These are phyloP conservation scores for Epinephelus awoara DNA, from an alignment of 2,797 vertebrate genomes.

Conservation along the genomic window DNA sequence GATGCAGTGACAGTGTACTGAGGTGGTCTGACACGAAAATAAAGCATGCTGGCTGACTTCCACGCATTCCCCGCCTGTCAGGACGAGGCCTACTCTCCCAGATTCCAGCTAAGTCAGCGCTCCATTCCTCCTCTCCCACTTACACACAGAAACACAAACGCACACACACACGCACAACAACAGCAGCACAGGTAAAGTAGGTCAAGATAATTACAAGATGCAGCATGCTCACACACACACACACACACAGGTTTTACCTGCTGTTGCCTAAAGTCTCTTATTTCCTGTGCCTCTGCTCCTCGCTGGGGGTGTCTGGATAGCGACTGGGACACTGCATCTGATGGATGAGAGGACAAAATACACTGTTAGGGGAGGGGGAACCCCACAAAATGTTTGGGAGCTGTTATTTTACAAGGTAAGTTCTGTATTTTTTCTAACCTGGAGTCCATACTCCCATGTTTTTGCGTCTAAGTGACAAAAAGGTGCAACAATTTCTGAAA, in stretches of 20 bases:
- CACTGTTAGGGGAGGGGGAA: slow-evolving; percentile 11
- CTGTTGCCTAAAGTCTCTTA: slow-evolving; percentile 68
- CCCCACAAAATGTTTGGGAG: too few relatives aligned
- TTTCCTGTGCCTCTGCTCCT: slow-evolving; percentile 68
- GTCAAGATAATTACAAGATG: slow-evolving; percentile 47
- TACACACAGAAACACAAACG: slow-evolving; percentile 4
- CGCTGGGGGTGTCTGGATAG: slow-evolving; percentile 43
- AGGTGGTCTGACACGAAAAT: slow-evolving; percentile 30
- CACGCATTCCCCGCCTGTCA: slow-evolving; percentile 63
- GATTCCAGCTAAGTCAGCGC: slow-evolving; percentile 58
- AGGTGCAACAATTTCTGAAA: too few relatives aligned
- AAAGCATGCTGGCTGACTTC: slow-evolving; percentile 40
- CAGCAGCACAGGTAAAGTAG: slow-evolving; percentile 45
- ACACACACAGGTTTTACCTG: slow-evolving; percentile 62
- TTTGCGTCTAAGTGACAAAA: too few relatives aligned
- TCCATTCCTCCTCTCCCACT: slow-evolving; percentile 39
- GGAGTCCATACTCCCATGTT: too few relatives aligned
- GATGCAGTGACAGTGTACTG: background rate
- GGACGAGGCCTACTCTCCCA: slow-evolving; percentile 51
- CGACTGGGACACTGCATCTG: slow-evolving; percentile 74
- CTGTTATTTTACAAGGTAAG: too few relatives aligned
- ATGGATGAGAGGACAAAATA: slow-evolving; percentile 31
- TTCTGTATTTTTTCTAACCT: too few relatives aligned
- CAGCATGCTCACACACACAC: slow-evolving; percentile 12
- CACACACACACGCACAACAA: background rate